Percentiles rank a stretch among this genome's conserved stretches.
phyloP scores from a whole-genome alignment of 2,113 vertebrate species.

The Enhydra lutris region DNA sequence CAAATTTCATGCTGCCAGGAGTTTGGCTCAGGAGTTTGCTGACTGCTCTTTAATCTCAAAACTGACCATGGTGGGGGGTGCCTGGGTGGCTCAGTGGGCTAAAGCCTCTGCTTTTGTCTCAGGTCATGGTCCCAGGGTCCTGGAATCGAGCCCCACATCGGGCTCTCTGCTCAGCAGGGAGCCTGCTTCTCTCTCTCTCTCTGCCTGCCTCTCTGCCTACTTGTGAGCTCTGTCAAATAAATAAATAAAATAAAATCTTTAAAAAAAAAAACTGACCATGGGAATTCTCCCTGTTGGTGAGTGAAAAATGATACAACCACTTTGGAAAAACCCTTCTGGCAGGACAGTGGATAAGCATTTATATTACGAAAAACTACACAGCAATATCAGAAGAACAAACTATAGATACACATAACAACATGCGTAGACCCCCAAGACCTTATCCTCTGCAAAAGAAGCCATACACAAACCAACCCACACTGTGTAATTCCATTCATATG shows the following conservation, averaged over 20 bases:
- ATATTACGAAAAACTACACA: neutral
- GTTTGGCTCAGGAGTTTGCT: neutral
- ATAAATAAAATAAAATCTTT: too few relatives aligned
- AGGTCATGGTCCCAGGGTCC: too few relatives aligned
- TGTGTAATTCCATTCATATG: neutral
- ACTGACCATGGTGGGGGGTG: neutral
- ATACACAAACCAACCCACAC: neutral
- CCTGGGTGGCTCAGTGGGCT: too few relatives aligned
- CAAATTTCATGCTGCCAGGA: neutral
- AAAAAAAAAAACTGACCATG: neutral
- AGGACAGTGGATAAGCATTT: neutral
- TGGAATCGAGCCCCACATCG: rapidly evolving
- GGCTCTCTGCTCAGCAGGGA: too few relatives aligned
- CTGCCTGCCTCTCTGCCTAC: too few relatives aligned
- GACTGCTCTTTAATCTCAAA: neutral
- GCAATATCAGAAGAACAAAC: neutral
- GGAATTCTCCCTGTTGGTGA: neutral
- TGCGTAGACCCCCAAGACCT: neutral
- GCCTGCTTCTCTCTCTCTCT: too few relatives aligned
- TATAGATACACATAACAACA: neutral
- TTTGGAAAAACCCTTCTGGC: neutral
- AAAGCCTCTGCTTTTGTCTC: too few relatives aligned
- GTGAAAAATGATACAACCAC: neutral
- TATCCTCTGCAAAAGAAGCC: neutral
- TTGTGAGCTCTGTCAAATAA: too few relatives aligned